Evolutionary conservation across 2,888 invertebrate species (phyloP).

Genomic region (Microctonus brassicae): DNA sequence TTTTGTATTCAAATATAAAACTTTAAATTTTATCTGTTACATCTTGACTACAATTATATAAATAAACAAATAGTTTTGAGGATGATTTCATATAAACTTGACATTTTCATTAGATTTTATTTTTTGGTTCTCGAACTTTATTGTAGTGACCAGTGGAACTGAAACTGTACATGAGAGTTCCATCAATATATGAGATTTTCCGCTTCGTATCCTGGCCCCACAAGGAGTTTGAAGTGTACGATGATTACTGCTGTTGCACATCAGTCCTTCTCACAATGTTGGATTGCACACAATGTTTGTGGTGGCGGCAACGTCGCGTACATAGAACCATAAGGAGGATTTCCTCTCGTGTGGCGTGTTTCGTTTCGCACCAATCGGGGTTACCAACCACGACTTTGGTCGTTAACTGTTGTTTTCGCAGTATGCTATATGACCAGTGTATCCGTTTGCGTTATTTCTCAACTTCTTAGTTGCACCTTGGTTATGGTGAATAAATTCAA

Average conservation of each 20-base stretch:
- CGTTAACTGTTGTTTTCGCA: slow-evolving; percentile 15
- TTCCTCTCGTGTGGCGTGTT: slow-evolving; percentile 16
- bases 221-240: not conserved
- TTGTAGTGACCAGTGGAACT: not conserved
- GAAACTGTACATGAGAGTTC: not conserved
- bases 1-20: slow-evolving; percentile 4
- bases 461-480: slow-evolving; percentile 7
- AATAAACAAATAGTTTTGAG: too few species aligned
- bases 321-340: slow-evolving; percentile 8
- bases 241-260: not conserved
- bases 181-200: not conserved
- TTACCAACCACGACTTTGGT: slow-evolving; percentile 22
- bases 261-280: not conserved
- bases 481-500: not conserved
- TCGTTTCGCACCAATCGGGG: slow-evolving; percentile 12
- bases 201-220: slow-evolving; percentile 1
- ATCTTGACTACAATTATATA: too few species aligned
- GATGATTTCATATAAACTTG: too few species aligned
- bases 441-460: not conserved
- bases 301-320: not conserved
- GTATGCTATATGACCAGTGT: not conserved
- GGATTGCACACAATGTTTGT: not conserved
- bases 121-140: not conserved
- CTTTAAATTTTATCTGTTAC: too few species aligned
- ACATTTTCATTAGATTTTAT: too few species aligned